A percentile compares a stretch with the other conserved stretches of the same genome.
phyloP scores from a whole-genome alignment of 1,140 invertebrate genomes.

The Propsilocerus akamusi region DNA sequence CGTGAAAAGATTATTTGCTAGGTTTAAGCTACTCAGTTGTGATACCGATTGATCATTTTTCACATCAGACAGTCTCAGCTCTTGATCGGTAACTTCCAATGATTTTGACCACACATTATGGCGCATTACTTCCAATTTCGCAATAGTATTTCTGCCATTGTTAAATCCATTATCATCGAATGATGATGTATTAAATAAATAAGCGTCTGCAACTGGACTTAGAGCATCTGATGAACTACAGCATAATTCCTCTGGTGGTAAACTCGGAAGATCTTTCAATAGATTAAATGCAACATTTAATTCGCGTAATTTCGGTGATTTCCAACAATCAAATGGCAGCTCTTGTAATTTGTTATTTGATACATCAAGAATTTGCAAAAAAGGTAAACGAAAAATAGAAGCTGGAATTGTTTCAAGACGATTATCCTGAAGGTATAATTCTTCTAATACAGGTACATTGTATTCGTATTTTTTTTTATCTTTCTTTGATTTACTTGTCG shows the following conservation, averaged over 20 bases:
- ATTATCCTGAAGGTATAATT: slow-evolving; percentile 79
- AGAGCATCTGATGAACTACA: background rate
- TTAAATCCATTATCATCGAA: background rate
- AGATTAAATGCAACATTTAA: slow-evolving; percentile 83
- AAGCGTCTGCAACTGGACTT: slow-evolving; percentile 1
- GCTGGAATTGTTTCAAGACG: slow-evolving; percentile 59
- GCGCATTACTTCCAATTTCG: slow-evolving; percentile 30
- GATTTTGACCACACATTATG: slow-evolving; percentile 54
- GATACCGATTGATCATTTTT: slow-evolving; percentile 29
- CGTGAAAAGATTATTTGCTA: slow-evolving; percentile 81
- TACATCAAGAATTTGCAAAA: slow-evolving; percentile 66
- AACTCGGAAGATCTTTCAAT: slow-evolving; percentile 57
- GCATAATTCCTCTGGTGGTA: slow-evolving; percentile 20
- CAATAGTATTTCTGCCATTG: background rate
- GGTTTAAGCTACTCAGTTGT: slow-evolving; percentile 54
- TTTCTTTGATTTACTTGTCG: slow-evolving; percentile 6
- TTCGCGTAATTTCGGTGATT: slow-evolving; percentile 71
- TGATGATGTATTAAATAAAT: slow-evolving; percentile 1
- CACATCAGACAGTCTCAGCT: slow-evolving; percentile 27
- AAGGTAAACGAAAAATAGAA: slow-evolving; percentile 63
- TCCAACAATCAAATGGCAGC: slow-evolving; percentile 77
- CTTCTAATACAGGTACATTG: slow-evolving; percentile 62
- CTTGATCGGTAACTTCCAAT: slow-evolving; percentile 49
- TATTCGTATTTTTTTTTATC: slow-evolving; percentile 22
- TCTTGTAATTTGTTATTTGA: slow-evolving; percentile 85